Base-by-base conservation (phyloP, 2,113 vertebrate genomes). In the Atrichornis clamosus region DNA sequence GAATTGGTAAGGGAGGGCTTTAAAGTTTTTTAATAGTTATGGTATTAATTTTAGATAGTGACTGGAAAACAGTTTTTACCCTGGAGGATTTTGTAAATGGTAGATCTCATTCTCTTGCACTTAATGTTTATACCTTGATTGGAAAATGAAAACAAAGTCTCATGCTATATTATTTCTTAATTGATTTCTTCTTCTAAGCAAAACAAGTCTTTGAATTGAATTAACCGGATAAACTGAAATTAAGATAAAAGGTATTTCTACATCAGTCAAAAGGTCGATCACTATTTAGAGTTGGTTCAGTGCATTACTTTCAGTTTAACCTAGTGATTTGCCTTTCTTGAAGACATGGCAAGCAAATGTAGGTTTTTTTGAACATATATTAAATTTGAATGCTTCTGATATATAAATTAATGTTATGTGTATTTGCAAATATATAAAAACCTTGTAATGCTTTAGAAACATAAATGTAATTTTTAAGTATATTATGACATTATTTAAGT, bases 111-210 rank as follows among this genome's bases (percentile, higher is more conserved):
- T 24, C 33, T 77, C 39, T 67, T 92, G 44, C 35, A 39, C 33
- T 68, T 79, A 67, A 35, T 82, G 60, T 74, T 95, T 95, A 37
- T 83, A 80, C 75, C 62, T 69, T 49, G 42, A 41, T 58, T 37
- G 30, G 41, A 85, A 78, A 90, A 83, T 4, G 30, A 74, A 92
- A 80, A 46, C 42, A 85, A 80, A 73, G 69, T 60, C 89, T 91
- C 20, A n/a, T 94, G 56, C 73, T 68, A 0, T 75, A 56, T 81
- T 84, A 46, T 90, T 88, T 88, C 72, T 77, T 90, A 95, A 89
- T 68, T 67, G 76, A 81, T 94, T 89, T 89, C 49, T 95, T 95
- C 67, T 90, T 93, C 92, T 79, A 47, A 58, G 84, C 28, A 58
- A 84, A 87, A 52, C 73, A 86, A 70, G 65, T 78, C n/a, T 68